A percentile compares a stretch with the other conserved stretches of the same genome.
These are phyloP conservation scores for chimpanzee (Pan troglodytes) DNA, from an alignment of 2,113 vertebrate species.

Conservation along the genomic window NHGRI_mPanTro3-v2.1_pri NC_072407.2:106686501-106687000, in stretches of 20 bases:
- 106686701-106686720: background rate
- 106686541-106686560: background rate
- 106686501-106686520: background rate
- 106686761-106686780: background rate
- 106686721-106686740: background rate
- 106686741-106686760: background rate
- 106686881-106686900: background rate
- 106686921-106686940: no score
- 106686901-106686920: no score
- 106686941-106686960: no score
- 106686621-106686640: background rate
- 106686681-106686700: background rate
- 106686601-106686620: accelerated
- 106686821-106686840: background rate
- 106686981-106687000: no score
- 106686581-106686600: background rate
- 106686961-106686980: no score
- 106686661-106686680: background rate
- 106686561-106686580: background rate
- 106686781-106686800: background rate
- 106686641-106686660: background rate
- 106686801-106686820: background rate
- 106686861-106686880: background rate
- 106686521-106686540: background rate
- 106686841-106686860: background rate